Evolutionary conservation across 2,797 vertebrate genomes (phyloP).

Genomic region (Mormyrops boulengeri): DNA sequence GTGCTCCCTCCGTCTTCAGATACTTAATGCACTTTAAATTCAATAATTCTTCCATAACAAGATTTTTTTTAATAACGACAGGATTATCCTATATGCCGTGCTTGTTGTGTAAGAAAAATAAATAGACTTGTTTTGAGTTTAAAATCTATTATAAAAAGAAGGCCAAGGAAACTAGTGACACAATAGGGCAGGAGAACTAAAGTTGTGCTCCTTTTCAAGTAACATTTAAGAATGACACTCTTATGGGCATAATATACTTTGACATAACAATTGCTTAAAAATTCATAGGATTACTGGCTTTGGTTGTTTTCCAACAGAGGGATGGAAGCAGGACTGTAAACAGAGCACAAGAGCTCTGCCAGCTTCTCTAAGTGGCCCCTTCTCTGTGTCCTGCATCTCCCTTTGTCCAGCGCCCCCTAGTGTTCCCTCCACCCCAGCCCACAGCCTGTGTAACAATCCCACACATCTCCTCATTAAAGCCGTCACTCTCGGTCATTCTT

Average conservation of each 20-base stretch:
- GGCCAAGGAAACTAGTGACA: neutral
- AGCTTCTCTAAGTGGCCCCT: neutral
- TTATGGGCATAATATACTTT: neutral
- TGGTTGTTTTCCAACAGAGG: neutral
- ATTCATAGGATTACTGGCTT: neutral
- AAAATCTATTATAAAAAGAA: neutral
- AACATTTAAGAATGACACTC: neutral
- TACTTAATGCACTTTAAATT: neutral
- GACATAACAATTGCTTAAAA: neutral
- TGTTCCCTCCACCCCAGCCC: neutral
- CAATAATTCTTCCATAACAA: neutral
- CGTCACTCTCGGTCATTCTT: neutral
- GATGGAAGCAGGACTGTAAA: neutral
- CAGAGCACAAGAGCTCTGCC: neutral
- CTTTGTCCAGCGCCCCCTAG: neutral
- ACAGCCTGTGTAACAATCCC: neutral
- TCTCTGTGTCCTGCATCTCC: neutral
- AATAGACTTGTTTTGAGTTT: neutral
- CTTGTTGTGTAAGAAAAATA: neutral
- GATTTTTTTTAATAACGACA: neutral
- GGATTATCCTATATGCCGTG: neutral
- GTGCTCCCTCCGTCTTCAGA: neutral
- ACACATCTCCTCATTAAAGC: neutral
- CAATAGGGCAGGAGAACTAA: neutral
- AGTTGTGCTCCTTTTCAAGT: neutral